phyloP scores from a whole-genome alignment of 2,797 vertebrate species.

The Sebastes cheni region DNA sequence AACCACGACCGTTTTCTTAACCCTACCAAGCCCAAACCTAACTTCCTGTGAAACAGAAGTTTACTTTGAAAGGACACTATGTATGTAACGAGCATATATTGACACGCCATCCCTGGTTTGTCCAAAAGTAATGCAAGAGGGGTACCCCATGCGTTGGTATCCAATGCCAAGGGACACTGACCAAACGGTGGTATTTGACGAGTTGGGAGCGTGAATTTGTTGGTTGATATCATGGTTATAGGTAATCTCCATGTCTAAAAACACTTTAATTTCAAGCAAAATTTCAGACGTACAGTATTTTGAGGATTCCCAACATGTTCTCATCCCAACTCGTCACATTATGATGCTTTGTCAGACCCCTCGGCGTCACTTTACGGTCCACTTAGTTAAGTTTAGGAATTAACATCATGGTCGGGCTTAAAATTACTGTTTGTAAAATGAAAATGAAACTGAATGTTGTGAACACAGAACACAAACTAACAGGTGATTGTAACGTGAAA shows the following conservation, averaged over 20 bases:
- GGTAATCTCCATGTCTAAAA: neutral
- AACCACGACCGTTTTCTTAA: neutral
- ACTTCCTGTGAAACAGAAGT: neutral
- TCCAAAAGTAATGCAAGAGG: neutral
- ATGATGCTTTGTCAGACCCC: neutral
- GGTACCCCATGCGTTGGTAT: neutral
- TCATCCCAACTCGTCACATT: neutral
- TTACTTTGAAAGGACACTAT: neutral
- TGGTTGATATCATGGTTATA: neutral
- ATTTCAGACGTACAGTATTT: neutral
- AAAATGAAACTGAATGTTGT: neutral
- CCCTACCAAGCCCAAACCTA: neutral
- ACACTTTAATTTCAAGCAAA: neutral
- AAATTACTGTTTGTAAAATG: neutral
- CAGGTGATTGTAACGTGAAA: neutral
- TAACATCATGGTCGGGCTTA: too few relatives aligned
- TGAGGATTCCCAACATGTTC: neutral
- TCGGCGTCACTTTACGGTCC: neutral
- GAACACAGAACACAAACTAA: neutral
- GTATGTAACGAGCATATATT: neutral
- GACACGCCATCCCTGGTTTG: neutral
- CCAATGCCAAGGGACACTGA: neutral
- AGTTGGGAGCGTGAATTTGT: neutral
- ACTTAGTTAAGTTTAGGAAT: neutral
- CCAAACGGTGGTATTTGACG: neutral